phyloP scores from a whole-genome alignment of 2,113 vertebrate species.

The Xyrauchen texanus region DNA sequence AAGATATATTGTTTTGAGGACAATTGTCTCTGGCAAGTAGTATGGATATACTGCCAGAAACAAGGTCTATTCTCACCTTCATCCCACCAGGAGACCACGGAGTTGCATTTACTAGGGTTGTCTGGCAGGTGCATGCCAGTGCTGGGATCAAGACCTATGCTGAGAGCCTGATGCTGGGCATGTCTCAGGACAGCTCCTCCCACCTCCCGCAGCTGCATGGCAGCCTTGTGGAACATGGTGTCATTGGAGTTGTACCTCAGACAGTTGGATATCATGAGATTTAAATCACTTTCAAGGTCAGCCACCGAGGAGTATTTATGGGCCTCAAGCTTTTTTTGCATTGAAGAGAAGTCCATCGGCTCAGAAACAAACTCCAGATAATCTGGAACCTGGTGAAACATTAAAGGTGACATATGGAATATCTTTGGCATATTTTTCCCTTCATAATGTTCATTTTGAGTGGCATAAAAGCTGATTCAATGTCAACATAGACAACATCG shows the following conservation, averaged over 20 bases:
- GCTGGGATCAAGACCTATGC: conserved; percentile 86
- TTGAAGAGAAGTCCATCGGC: conserved; percentile 98
- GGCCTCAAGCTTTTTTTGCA: conserved; percentile 92
- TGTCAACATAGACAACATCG: too few relatives aligned
- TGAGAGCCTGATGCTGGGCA: conserved; percentile 89
- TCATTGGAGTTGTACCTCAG: conserved; percentile 98
- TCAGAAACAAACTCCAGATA: conserved; percentile 97
- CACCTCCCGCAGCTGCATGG: conserved; percentile 88
- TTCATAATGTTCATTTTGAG: too few relatives aligned
- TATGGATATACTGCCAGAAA: background rate
- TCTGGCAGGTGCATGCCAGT: conserved; percentile 91
- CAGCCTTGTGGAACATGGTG: conserved; percentile 93
- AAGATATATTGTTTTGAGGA: too few relatives aligned
- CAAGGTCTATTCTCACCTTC: conserved; percentile 80
- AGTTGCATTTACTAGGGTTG: conserved; percentile 83
- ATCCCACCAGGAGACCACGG: conserved; percentile 92
- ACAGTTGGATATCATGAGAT: conserved; percentile 98
- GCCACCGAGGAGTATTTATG: conserved; percentile 89
- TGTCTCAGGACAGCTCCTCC: conserved; percentile 90
- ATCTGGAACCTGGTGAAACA: conserved; percentile 87
- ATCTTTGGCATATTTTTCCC: too few relatives aligned
- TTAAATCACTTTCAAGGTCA: conserved; percentile 95
- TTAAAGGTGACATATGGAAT: background rate
- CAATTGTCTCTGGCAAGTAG: too few relatives aligned
- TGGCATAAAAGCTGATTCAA: too few relatives aligned